phyloP scores from a whole-genome alignment of 2,113 vertebrate genomes.

The Charadrius vociferus region DNA sequence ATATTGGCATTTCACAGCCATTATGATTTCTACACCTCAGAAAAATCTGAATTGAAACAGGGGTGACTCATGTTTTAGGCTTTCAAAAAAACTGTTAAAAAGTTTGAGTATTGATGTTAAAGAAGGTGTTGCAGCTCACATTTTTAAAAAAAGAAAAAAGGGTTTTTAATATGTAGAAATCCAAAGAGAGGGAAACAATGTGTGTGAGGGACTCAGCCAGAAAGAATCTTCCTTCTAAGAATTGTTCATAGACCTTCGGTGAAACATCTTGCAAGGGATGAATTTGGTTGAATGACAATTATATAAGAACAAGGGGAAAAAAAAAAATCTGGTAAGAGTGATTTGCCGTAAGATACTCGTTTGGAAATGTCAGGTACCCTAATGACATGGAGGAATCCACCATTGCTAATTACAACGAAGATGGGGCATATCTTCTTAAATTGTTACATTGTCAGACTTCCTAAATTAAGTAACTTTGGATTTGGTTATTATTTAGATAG shows the following conservation, averaged over 20 bases:
- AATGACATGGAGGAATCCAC: neutral
- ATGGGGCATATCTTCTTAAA: neutral
- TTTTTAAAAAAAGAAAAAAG: neutral
- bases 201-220: neutral
- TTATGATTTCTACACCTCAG: neutral
- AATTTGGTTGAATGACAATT: neutral
- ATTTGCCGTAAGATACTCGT: neutral
- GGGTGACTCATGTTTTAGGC: neutral
- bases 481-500: neutral
- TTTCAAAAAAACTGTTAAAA: neutral
- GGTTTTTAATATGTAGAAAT: neutral
- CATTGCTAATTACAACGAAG: neutral
- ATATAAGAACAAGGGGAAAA: fast-evolving
- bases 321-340: neutral
- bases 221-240: neutral
- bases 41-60: neutral
- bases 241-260: neutral
- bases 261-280: neutral
- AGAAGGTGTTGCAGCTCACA: neutral
- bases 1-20: neutral
- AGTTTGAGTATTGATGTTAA: neutral
- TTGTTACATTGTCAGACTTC: neutral
- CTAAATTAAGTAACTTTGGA: neutral
- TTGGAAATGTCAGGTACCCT: neutral
- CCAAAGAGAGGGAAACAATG: neutral